phyloP scores from a whole-genome alignment of 1,140 invertebrate species.

The Ceratosolen fusciceps region DNA sequence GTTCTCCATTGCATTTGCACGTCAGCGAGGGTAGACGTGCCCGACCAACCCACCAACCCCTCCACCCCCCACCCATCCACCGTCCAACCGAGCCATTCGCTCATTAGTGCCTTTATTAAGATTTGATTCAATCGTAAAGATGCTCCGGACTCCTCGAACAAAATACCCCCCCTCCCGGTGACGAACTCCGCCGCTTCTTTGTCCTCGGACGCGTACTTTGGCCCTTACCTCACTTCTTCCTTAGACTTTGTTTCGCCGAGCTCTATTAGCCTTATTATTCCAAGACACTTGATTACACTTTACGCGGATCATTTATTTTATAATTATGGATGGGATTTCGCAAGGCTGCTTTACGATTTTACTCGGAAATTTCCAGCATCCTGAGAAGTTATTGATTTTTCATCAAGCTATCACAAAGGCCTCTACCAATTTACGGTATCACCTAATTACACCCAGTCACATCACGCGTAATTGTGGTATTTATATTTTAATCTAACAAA shows the following conservation, averaged over 20 bases:
- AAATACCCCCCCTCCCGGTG: constrained; percentile 55
- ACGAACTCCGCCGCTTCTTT: background rate
- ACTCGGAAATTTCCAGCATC: background rate
- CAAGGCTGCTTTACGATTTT: background rate
- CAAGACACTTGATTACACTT: background rate
- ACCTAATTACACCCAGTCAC: constrained; percentile 27
- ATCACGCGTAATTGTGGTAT: background rate
- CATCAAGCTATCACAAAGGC: background rate
- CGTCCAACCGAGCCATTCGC: constrained; percentile 57
- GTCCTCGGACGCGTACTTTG: background rate
- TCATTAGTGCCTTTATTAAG: constrained; percentile 69
- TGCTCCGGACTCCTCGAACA: constrained; percentile 60
- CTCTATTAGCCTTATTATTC: background rate
- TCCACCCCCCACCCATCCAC: too few relatives aligned
- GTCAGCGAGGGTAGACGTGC: constrained; percentile 3
- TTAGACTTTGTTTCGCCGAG: background rate
- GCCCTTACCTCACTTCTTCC: background rate
- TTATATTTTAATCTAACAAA: background rate
- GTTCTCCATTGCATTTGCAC: constrained; percentile 43
- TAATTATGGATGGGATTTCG: background rate
- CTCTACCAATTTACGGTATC: background rate
- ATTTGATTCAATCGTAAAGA: constrained; percentile 67
- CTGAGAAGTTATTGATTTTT: background rate
- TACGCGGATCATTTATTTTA: background rate
- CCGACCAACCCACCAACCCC: too few relatives aligned